These are phyloP conservation scores for Stratiomys singularior DNA, from an alignment of 2,888 invertebrate genomes.

Conservation along the genomic window DNA sequence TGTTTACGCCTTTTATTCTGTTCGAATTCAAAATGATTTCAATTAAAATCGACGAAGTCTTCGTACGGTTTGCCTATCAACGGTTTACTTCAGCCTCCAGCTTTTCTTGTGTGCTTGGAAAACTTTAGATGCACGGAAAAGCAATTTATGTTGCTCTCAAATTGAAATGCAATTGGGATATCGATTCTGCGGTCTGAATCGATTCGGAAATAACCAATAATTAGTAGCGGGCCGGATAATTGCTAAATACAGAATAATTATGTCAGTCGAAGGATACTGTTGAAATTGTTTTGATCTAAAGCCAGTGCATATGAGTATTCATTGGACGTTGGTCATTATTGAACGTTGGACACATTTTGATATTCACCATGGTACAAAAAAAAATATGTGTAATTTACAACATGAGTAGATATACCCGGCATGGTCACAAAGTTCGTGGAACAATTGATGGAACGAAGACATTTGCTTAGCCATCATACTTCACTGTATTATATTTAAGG, in stretches of 20 bases:
- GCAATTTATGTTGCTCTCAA: slow-evolving; percentile 7
- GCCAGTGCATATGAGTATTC: too few relatives aligned
- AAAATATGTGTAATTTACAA: too few relatives aligned
- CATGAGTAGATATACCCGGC: too few relatives aligned
- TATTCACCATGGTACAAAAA: too few relatives aligned
- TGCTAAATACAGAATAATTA: neutral
- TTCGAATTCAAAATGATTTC: slow-evolving; percentile 46
- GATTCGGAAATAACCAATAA: slow-evolving; percentile 11
- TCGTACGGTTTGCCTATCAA: neutral
- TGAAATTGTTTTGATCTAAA: neutral
- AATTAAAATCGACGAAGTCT: slow-evolving; percentile 36
- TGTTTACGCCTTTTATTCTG: slow-evolving; percentile 43
- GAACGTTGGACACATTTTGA: too few relatives aligned
- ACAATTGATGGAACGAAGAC: too few relatives aligned
- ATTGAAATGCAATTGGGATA: slow-evolving; percentile 40
- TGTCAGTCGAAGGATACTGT: neutral
- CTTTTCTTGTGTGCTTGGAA: neutral
- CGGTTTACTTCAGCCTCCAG: neutral
- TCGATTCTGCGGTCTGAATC: neutral
- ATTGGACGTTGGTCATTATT: too few relatives aligned
- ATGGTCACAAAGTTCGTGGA: too few relatives aligned
- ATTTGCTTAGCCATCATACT: too few relatives aligned
- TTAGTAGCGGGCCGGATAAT: neutral
- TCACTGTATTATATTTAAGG: too few relatives aligned
- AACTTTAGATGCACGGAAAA: neutral